Evolutionary conservation across 2,888 invertebrate genomes (phyloP).

Genomic region (Arge pagana): DNA sequence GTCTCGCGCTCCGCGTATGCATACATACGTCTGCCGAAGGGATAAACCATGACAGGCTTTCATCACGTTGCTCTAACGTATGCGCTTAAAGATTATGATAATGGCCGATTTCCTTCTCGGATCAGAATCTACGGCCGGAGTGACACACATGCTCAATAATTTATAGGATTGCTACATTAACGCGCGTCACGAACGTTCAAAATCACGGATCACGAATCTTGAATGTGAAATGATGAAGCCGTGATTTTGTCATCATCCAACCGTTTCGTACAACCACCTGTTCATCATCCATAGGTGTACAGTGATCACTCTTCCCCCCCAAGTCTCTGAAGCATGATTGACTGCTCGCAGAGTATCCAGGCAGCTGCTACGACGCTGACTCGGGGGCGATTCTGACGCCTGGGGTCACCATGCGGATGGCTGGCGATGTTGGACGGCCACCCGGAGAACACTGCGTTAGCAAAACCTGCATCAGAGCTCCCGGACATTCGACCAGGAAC

Average conservation of each 20-base stretch:
- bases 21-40: too few relatives aligned
- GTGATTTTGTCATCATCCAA: slow-evolving; percentile 13
- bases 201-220: slow-evolving; percentile 7
- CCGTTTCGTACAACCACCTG: slow-evolving; percentile 20
- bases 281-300: slow-evolving; percentile 23
- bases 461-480: slow-evolving; percentile 17
- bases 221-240: slow-evolving; percentile 5
- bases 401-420: slow-evolving; percentile 14
- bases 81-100: too few relatives aligned
- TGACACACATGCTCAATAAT: too few relatives aligned
- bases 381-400: slow-evolving; percentile 17
- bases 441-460: slow-evolving; percentile 17
- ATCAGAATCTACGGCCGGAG: too few relatives aligned
- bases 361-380: slow-evolving; percentile 18
- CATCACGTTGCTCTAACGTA: too few relatives aligned
- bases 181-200: background rate
- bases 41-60: too few relatives aligned
- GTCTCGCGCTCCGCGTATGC: too few relatives aligned
- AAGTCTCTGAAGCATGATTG: slow-evolving; percentile 19
- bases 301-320: slow-evolving; percentile 19
- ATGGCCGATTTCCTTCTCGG: too few relatives aligned
- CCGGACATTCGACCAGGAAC: slow-evolving; percentile 16
- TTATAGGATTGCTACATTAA: too few relatives aligned
- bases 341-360: slow-evolving; percentile 22
- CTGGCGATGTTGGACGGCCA: slow-evolving; percentile 12